Conservation (phyloP, 2,113 vertebrate species). For the Pygoscelis adeliae region DNA sequence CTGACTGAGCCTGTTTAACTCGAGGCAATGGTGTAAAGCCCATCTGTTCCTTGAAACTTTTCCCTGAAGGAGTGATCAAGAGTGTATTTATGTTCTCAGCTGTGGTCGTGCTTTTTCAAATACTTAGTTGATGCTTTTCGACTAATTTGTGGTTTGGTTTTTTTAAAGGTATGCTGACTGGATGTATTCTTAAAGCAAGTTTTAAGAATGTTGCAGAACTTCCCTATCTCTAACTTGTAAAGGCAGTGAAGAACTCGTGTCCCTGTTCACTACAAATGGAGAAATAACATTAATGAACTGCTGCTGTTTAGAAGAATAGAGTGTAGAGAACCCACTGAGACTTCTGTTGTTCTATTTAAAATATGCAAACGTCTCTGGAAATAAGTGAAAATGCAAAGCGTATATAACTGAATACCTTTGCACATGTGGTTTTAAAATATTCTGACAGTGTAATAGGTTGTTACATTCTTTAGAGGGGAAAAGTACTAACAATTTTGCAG, state of each 20-base stretch:
- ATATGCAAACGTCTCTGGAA: neutral
- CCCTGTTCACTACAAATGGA: neutral
- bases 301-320: neutral
- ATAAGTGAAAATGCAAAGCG: neutral
- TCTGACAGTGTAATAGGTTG: neutral
- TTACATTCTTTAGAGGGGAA: neutral
- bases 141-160: neutral
- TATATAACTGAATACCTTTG: neutral
- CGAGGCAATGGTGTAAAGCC: slow-evolving; percentile 57
- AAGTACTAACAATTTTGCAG: neutral
- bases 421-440: neutral
- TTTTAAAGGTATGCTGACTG: neutral
- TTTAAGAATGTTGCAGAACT: neutral
- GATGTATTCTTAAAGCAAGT: neutral
- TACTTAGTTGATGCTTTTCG: slow-evolving; percentile 17
- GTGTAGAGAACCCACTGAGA: neutral
- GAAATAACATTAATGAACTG: neutral
- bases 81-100: slow-evolving; percentile 49
- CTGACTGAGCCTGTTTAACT: slow-evolving; percentile 66
- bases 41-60: slow-evolving; percentile 66
- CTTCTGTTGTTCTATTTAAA: neutral
- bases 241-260: neutral
- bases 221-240: neutral
- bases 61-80: slow-evolving; percentile 28
- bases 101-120: slow-evolving; percentile 29